Evolutionary conservation across 2,888 invertebrate species (phyloP).

Genomic region (Drosophila pegasa): DNA sequence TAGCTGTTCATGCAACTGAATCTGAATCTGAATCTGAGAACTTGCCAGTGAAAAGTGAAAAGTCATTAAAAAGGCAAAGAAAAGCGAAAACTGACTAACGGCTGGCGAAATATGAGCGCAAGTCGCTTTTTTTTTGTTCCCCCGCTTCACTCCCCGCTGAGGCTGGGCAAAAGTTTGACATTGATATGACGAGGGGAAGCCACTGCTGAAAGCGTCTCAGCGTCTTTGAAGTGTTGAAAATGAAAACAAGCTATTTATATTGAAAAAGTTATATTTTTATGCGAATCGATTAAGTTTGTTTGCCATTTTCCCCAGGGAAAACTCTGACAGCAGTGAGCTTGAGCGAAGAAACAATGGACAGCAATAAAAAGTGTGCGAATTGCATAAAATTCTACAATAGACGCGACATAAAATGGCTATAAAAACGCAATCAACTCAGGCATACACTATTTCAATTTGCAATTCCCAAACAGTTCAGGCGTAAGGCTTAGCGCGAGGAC

Average conservation of each 20-base stretch:
- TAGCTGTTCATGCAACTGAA: constrained; percentile 59
- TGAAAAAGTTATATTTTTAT: constrained; percentile 29
- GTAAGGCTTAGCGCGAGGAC: not conserved
- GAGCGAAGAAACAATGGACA: not conserved
- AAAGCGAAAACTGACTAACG: constrained; percentile 74
- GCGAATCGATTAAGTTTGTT: constrained; percentile 26
- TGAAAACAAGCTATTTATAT: constrained; percentile 25
- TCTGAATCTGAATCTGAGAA: constrained; percentile 64
- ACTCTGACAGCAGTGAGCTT: not conserved
- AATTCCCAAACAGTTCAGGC: constrained; percentile 10
- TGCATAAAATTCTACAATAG: not conserved
- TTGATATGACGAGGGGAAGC: constrained; percentile 54
- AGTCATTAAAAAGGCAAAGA: constrained; percentile 67
- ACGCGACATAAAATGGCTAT: not conserved
- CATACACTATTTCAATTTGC: not conserved
- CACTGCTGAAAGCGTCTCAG: constrained; percentile 4
- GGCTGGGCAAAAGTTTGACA: constrained; percentile 47
- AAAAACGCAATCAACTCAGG: not conserved
- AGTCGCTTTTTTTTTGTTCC: not conserved
- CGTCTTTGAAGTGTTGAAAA: constrained; percentile 22
- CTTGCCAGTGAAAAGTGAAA: constrained; percentile 73
- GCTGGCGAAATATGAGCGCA: constrained; percentile 65
- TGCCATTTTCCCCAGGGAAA: constrained; percentile 9
- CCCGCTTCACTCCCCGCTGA: not conserved
- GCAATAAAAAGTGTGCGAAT: constrained; percentile 10